A percentile compares a stretch with the other conserved stretches of the same genome.
Conservation (phyloP, 2,888 invertebrate species). For the Ellobium chinense region DNA sequence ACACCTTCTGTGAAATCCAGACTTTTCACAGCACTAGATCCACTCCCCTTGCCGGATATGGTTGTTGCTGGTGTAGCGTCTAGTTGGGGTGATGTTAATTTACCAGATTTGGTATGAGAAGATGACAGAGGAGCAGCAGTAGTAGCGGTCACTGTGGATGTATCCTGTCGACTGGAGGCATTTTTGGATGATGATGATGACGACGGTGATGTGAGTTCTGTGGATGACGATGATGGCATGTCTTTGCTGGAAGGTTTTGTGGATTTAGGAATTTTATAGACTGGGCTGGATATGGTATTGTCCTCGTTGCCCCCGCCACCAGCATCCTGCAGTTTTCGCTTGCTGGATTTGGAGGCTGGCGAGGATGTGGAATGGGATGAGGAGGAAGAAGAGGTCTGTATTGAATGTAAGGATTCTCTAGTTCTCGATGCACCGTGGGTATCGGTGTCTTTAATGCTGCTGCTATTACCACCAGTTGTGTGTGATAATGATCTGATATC, state of each 20-base stretch:
- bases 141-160: not conserved
- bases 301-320: not conserved
- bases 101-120: not conserved
- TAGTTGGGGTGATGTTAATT: not conserved
- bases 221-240: constrained; percentile 2
- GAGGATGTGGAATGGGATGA: constrained; percentile 9
- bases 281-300: not conserved
- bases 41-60: not conserved
- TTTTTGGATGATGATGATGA: not conserved
- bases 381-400: not conserved
- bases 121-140: not conserved
- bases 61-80: not conserved
- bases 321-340: constrained; percentile 7
- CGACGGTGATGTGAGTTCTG: not conserved
- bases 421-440: not conserved
- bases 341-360: not conserved
- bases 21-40: constrained; percentile 27
- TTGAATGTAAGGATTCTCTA: not conserved
- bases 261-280: constrained; percentile 18
- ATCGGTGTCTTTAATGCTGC: constrained; percentile 20
- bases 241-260: constrained; percentile 13
- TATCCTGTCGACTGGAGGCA: not conserved
- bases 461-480: not conserved
- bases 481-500: not conserved
- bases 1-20: not conserved